Conservation (phyloP, 2,797 vertebrate species). For the Coracias cyanogaster region DNA sequence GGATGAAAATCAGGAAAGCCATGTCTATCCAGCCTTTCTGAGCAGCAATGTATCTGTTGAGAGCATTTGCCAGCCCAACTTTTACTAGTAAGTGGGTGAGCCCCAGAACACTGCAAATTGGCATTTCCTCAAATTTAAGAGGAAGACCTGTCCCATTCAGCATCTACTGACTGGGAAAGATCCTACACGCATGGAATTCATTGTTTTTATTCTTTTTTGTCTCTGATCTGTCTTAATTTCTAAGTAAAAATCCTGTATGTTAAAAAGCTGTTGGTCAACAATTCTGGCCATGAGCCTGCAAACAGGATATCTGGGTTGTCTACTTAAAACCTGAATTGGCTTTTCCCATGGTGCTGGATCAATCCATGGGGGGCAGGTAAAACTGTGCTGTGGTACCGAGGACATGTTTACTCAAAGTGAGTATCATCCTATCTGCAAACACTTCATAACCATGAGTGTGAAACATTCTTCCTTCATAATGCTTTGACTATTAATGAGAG, state of each 20-base stretch:
- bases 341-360: background rate
- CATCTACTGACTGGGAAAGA: accelerated
- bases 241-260: background rate
- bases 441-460: background rate
- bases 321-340: background rate
- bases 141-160: background rate
- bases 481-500: background rate
- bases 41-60: background rate
- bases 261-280: background rate
- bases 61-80: background rate
- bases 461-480: background rate
- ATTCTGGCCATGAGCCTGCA: background rate
- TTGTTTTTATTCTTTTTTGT: background rate
- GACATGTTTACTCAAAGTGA: background rate
- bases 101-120: background rate
- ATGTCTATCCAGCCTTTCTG: background rate
- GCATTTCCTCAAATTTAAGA: background rate
- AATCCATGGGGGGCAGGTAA: background rate
- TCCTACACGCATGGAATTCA: background rate
- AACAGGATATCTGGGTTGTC: background rate
- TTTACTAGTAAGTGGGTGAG: background rate
- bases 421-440: background rate
- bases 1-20: background rate
- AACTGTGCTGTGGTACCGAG: background rate
- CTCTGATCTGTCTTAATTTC: background rate